These are phyloP conservation scores for Psix sp. DNA, from an alignment of 1,140 invertebrate genomes.

Conservation along the genomic window DNA sequence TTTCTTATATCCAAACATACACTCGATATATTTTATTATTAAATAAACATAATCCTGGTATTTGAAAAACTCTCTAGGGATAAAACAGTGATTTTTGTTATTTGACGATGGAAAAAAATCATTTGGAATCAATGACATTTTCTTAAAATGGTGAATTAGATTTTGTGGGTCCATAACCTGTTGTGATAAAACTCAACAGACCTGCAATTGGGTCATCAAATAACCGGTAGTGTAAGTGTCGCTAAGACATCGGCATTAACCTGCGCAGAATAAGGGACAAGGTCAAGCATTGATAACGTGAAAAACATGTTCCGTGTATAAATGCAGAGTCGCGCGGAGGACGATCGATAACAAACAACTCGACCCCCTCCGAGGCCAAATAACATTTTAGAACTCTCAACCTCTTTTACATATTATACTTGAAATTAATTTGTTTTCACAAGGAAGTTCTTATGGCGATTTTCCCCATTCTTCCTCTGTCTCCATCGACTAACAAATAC, in stretches of 20 bases:
- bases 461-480: slow-evolving; percentile 1
- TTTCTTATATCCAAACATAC: no score
- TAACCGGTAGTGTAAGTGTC: neutral
- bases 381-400: slow-evolving; percentile 42
- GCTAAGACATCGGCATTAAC: slow-evolving; percentile 13
- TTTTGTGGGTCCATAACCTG: no score
- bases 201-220: no score
- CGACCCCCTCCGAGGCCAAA: slow-evolving; percentile 43
- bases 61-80: no score
- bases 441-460: neutral
- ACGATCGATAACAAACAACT: slow-evolving; percentile 62
- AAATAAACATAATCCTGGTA: no score
- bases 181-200: no score
- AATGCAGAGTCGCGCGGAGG: slow-evolving; percentile 36
- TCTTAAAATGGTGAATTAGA: no score
- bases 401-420: slow-evolving; percentile 35
- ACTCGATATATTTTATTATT: no score
- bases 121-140: no score
- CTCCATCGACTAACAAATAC: slow-evolving; percentile 19
- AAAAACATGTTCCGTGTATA: slow-evolving; percentile 47
- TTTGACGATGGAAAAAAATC: no score
- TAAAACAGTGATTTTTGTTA: no score
- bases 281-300: slow-evolving; percentile 50
- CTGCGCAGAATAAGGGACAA: slow-evolving; percentile 35
- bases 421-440: slow-evolving; percentile 33